Base-by-base conservation (phyloP, 2,797 vertebrate species). In the Cuculus canorus region DNA sequence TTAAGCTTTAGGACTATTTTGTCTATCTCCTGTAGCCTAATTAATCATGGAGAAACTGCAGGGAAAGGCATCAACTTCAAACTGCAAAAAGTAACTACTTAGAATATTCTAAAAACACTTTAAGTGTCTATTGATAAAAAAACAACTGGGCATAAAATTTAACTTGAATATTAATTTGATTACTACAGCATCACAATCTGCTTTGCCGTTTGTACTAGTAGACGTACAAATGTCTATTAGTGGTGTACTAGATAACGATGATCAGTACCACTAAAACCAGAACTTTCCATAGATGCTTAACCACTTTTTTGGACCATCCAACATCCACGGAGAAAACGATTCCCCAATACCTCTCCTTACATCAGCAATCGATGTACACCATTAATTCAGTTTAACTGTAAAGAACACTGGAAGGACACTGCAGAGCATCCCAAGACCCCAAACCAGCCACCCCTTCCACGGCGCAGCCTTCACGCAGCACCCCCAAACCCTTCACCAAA, bases 311-410 rank as follows among this genome's bases (percentile, higher is more conserved):
- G 54, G 47, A 53, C 24, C 28, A 53, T 11, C 32, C 3, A 45
- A 17, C 41, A 33, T 1, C 35, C 5, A 4, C 3, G 2, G 28
- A 33, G 17, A 75, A 43, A 5, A 23, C 2, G 5, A 32, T 1
- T 32, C 10, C 16, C 19, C 10, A 4, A 37, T 27, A 32, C 6
- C 1, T 3, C 4, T 4, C 9, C 25, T 23, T 5, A 41, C 45
- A 7, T 2, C 13, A 9, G 17, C 22, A 21, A 23, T 2, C 30
- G 3, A 2, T 1, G 24, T 1, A 5, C 5, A 25, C 59, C 41
- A 11, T 1, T 53, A 2, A 17, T 0, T 4, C 48, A 5, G 22
- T 17, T 37, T 25, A 82, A 45, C 32, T 2, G 27, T 1, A 21
- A 22, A 27, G 50, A 21, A 32, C 14, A 48, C 5, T 17, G 9